These are phyloP conservation scores for Otolemur garnettii DNA, from an alignment of 2,113 vertebrate genomes.

Conservation along the genomic window DNA sequence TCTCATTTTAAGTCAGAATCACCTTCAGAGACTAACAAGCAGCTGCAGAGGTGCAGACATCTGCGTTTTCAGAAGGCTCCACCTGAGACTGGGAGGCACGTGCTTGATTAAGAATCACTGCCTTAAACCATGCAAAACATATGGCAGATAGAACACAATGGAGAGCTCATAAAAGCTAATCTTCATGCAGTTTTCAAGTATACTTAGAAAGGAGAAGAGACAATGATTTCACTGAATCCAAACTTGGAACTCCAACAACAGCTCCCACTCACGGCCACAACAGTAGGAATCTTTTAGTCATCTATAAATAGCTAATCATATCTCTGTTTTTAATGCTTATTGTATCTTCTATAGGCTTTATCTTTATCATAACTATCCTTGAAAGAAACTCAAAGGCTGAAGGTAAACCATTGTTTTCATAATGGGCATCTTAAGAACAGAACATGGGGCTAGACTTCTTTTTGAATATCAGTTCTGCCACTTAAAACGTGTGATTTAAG, in stretches of 20 bases:
- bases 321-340: constrained; percentile 5
- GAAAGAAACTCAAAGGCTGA: not conserved
- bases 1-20: not conserved
- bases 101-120: constrained; percentile 5
- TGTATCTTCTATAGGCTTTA: not conserved
- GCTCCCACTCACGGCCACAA: constrained; percentile 33
- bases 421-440: constrained; percentile 1
- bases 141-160: not conserved
- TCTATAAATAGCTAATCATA: constrained; percentile 16
- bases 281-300: constrained; percentile 24
- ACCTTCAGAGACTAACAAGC: not conserved
- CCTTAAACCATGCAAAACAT: not conserved
- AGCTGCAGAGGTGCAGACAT: not conserved
- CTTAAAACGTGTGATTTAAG: not conserved
- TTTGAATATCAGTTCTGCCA: not conserved
- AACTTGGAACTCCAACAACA: constrained; percentile 60
- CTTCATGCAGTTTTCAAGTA: constrained; percentile 9
- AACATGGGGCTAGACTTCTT: not conserved
- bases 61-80: not conserved
- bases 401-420: not conserved
- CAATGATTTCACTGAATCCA: constrained; percentile 52
- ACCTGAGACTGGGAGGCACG: rapidly evolving
- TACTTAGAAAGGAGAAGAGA: constrained; percentile 69
- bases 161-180: constrained; percentile 59
- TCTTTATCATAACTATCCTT: not conserved